Base-by-base conservation (phyloP, 2,888 invertebrate species). In the Spisula solida region DNA sequence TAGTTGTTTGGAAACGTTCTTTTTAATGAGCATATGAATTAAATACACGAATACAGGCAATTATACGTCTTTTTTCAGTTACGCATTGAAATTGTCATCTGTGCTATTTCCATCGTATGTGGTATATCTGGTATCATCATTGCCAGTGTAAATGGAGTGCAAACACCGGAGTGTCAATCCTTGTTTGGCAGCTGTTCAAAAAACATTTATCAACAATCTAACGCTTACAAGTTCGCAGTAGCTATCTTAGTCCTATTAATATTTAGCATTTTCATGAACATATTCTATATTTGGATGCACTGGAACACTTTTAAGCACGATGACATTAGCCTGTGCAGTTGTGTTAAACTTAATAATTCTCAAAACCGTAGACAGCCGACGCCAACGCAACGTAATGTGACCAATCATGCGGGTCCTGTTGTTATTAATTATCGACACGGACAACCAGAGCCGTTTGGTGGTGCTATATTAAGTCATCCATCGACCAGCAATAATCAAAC, bases 371-470 rank as follows among this genome's bases (percentile, higher is more conserved):
- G 25, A 25, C 31, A 18, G 5, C 29, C 25, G 18, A 29, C 2
- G 29, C 34, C 75, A 18, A 29, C 8, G 2, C 1, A 1, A 34
- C 12, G 31, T 16, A 25, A 60, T 25, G 60, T 10, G 41, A 41
- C 41, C 2, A 5, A 8, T 41, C 70, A 70, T 10, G 29, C 14
- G 5, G 75, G 18, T 34, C 70, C 70, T 70, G 25, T 80, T n/a
- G 80, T 51, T 41, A 8, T 80, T n/a, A 80, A 80, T 48, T n/a
- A n/a, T 6, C 55, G 81, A 12, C 81, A 81, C 18, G 81, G 81
- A 29, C 81, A 81, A 81, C 81, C 81, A 5, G 55, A 81, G 18
- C 81, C 81, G 25, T 81, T 55, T 29, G 29, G 12, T 0, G 81
- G 81, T 25, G 81, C 55, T 25, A 29, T 81, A 14, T 29, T 81